Evolutionary conservation across 35 echinoderm and acorn worm genomes (phyloP), one percentile per base, ranked within the genome.

Genomic region (Apostichopus japonicus): DNA sequence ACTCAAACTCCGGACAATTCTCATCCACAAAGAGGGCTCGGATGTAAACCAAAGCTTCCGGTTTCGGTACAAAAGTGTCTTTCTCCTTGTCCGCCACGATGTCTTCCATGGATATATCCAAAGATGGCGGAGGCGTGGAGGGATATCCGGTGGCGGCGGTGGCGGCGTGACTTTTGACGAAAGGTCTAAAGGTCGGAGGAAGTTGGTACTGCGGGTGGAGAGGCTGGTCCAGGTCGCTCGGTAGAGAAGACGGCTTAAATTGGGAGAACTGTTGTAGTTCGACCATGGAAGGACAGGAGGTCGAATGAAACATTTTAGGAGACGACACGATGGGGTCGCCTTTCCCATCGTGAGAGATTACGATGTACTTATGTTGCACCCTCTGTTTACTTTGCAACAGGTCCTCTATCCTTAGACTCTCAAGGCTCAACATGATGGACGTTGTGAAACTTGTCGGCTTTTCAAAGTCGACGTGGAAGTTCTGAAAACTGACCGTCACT

Each of bases 41-140:
- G 23, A 99, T 99, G 23, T 93, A 90, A 57, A 99, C 95, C 44
- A 99, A 72, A 5, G 97, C 92, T 93, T 99, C 89, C 70, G 17
- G 33, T 54, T 58, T 33, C 10, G 78, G 56, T 8, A 16, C 8
- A 9, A 6, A 13, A 4, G 55, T 19, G 51, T 88, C 86, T n/a
- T 23, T 75, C 4, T 58, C 90, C 4, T 57, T 15, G 1, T 83
- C 82, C 55, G 84, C 79, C 16, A 77, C 61, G n/a, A 98, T 65
- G 51, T 95, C 78, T 61, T 98, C 96, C 81, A 94, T 82, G 5
- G 94, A 95, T 27, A 79, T 92, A 17, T 91, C 83, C 51, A 96
- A 67, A 9, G 97, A 96, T 10, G 97, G 97, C 25, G 97, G 97
- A 14, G 97, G 97, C 10, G 97, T 96, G n/a, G 97, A 94, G 19